These are phyloP conservation scores for Coendou prehensilis DNA, from an alignment of 2,797 vertebrate genomes.

Conservation along the genomic window DNA sequence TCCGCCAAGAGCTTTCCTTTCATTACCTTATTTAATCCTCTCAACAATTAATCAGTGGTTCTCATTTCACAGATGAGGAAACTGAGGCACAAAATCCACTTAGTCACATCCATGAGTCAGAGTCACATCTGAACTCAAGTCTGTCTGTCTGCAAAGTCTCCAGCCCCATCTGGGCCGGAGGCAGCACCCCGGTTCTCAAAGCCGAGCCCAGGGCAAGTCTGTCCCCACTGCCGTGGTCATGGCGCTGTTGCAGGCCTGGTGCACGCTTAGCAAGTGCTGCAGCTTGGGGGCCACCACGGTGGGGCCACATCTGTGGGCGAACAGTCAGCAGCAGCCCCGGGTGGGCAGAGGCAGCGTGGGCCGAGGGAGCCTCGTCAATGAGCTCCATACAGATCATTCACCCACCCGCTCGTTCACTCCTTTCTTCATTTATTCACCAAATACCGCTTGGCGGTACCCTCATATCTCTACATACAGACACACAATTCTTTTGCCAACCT, in stretches of 20 bases:
- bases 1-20: constrained; percentile 21
- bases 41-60: not conserved
- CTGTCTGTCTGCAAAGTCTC: constrained; percentile 33
- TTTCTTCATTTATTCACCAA: not conserved
- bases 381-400: not conserved
- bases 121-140: not conserved
- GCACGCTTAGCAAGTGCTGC: not conserved
- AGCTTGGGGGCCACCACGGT: not conserved
- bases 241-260: not conserved
- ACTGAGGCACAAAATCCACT: not conserved
- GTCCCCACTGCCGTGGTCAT: no score
- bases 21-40: not conserved
- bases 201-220: not conserved
- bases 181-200: not conserved
- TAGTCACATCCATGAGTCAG: not conserved
- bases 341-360: not conserved
- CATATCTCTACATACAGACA: not conserved
- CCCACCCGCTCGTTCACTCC: not conserved
- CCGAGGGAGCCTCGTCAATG: not conserved
- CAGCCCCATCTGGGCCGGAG: not conserved
- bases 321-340: not conserved
- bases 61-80: constrained; percentile 46
- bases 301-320: not conserved
- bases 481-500: constrained; percentile 37
- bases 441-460: not conserved